Percentiles rank a stretch among this genome's conserved stretches.
Evolutionary conservation across 2,797 vertebrate species (phyloP).

Genomic region (Pangasius krempfi): DNA sequence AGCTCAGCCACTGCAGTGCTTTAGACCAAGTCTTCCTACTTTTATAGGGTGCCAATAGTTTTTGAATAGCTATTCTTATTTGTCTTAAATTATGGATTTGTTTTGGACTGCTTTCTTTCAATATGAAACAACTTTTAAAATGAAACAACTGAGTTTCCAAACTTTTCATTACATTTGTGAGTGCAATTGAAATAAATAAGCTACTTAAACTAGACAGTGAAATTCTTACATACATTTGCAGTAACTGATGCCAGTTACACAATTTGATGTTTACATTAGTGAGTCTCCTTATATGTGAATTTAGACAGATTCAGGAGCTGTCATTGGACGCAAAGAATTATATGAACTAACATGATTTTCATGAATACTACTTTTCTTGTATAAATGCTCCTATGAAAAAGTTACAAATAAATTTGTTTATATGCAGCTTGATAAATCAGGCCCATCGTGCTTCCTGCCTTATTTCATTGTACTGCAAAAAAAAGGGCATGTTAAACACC

Average conservation of each 20-base stretch:
- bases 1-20: neutral
- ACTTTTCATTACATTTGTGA: neutral
- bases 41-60: neutral
- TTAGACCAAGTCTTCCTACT: neutral
- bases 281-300: neutral
- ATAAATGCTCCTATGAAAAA: neutral
- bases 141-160: neutral
- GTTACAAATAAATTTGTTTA: neutral
- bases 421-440: neutral
- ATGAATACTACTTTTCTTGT: neutral
- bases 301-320: neutral
- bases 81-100: neutral
- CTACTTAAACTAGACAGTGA: neutral
- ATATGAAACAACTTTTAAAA: neutral
- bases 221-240: neutral
- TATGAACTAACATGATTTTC: neutral
- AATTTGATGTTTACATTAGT: neutral
- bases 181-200: neutral
- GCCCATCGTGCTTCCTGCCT: neutral
- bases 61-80: neutral
- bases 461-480: neutral
- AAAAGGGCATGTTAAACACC: constrained; percentile 5
- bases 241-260: neutral
- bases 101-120: neutral
- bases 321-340: neutral